Evolutionary conservation across 2,888 invertebrate genomes (phyloP), one percentile per base, ranked within the genome.

Genomic region (Callyntrura sp.): DNA sequence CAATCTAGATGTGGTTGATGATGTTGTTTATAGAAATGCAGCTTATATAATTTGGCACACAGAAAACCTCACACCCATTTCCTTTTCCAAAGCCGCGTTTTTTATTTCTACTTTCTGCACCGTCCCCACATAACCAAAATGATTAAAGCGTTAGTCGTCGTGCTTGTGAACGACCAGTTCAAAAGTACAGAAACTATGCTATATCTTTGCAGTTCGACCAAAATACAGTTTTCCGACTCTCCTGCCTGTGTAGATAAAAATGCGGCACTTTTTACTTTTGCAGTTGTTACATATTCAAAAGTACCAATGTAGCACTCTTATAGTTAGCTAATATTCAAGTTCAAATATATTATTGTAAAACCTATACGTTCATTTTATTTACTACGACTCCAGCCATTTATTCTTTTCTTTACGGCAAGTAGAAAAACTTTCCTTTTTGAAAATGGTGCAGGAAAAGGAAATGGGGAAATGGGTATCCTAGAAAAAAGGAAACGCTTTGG

Each of bases 181-280:
- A 73, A 35, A 48, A 23, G 20, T 73, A 73, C 48, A 73, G n/a
- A n/a, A n/a, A n/a, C n/a, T 23, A 17, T 20, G 8, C 48, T 35
- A 35, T 12, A 48, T 73, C 35, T 17, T 57, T 12, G 17, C 35
- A 35, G 35, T 35, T 4, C 35, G 3, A 35, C 2, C 6, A 35
- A 35, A 35, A 35, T 76, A 1, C 35, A 4, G 9, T 28, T 62
- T 48, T 8, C 17, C 17, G n/a, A n/a, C n/a, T n/a, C 43, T 55
- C 57, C 28, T 48, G 9, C 25, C 28, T 43, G 14, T 28, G 57
- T 60, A 60, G 79, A 79, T 79, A 79, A 79, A 28, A 79, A 60
- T 82, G 81, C 81, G 81, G 62, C 81, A 82, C 14, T 68, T 48
- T 28, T n/a, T 65, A n/a, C 48, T 2, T 12, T 78, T 2, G 3